Conservation (phyloP, 2,797 vertebrate genomes). For the Poecilia picta region DNA sequence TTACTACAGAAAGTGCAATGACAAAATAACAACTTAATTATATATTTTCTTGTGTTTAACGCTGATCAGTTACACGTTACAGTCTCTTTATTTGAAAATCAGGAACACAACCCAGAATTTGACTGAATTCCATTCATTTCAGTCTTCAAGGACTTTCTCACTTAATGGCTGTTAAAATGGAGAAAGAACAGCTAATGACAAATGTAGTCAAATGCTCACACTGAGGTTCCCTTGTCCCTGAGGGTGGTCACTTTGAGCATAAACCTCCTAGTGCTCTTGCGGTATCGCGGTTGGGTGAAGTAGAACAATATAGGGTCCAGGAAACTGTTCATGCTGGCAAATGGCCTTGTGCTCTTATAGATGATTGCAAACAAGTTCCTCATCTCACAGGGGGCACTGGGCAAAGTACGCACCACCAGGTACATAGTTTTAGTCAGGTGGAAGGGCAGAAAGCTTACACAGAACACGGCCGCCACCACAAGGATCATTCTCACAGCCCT, state of each 20-base stretch:
- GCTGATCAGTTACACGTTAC: neutral
- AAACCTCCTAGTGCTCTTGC: slow-evolving; percentile 82
- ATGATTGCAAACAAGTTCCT: slow-evolving; percentile 88
- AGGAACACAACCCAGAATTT: neutral
- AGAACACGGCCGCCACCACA: slow-evolving; percentile 88
- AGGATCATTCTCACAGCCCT: slow-evolving; percentile 91
- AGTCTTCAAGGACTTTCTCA: slow-evolving; percentile 1
- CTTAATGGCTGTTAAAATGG: neutral
- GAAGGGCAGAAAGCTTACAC: slow-evolving; percentile 94
- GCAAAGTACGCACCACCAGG: slow-evolving; percentile 85
- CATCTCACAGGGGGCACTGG: slow-evolving; percentile 68
- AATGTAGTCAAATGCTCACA: slow-evolving; percentile 23
- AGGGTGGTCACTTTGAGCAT: slow-evolving; percentile 83
- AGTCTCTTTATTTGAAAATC: neutral
- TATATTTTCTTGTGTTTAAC: neutral
- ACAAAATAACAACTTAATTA: neutral
- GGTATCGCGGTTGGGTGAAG: slow-evolving; percentile 91
- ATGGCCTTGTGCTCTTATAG: slow-evolving; percentile 93
- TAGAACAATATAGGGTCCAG: slow-evolving; percentile 97
- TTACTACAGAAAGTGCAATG: neutral
- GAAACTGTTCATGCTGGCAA: slow-evolving; percentile 96
- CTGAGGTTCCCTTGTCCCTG: slow-evolving; percentile 67
- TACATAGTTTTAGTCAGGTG: slow-evolving; percentile 95
- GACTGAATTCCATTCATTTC: neutral
- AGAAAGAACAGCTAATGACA: neutral